Conservation (phyloP, 1,140 invertebrate genomes). For the Aphelenchoides fujianensis region DNA sequence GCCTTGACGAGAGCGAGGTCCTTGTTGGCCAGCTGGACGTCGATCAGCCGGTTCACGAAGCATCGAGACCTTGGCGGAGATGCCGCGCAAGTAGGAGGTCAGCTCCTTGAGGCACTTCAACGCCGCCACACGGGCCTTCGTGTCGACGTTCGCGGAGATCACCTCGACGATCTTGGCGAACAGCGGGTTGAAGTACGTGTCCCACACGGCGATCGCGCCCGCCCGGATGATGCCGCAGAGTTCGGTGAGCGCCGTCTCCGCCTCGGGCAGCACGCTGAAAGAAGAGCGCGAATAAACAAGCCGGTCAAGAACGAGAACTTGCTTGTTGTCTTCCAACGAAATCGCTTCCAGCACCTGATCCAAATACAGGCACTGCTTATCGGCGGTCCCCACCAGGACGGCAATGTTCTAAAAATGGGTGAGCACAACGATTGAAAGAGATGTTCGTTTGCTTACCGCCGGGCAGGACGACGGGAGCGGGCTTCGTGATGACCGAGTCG, state of each 20-base stretch:
- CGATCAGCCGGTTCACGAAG: conserved; percentile 6
- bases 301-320: neutral
- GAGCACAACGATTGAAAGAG: no score
- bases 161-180: conserved; percentile 12
- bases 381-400: neutral
- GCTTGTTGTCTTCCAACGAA: neutral
- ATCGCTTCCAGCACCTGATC: conserved; percentile 2
- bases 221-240: neutral
- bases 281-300: no score
- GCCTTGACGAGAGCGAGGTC: neutral
- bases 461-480: neutral
- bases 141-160: neutral
- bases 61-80: neutral
- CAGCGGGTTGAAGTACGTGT: conserved; percentile 12
- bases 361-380: neutral
- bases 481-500: neutral
- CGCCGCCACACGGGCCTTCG: neutral
- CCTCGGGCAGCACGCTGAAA: neutral
- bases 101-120: neutral
- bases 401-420: conserved; percentile 3
- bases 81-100: neutral
- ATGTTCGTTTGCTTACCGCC: no score
- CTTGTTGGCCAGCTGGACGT: neutral
- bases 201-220: neutral
- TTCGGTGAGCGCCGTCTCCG: neutral